Evolutionary conservation across 1,140 invertebrate genomes (phyloP).

Genomic region (Sesamia nonagrioides): DNA sequence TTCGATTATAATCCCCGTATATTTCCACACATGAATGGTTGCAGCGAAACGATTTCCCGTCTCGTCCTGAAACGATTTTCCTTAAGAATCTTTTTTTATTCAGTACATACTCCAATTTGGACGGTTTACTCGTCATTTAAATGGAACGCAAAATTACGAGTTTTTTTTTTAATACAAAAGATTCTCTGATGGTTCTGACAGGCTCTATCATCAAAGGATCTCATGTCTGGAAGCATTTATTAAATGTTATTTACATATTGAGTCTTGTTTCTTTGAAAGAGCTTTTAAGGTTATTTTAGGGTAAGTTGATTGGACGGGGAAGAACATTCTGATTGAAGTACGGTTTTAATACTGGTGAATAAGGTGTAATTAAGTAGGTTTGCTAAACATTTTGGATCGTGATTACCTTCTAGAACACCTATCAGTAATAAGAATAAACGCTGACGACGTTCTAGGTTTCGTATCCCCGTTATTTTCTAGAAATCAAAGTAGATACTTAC

Average conservation of each 20-base stretch:
- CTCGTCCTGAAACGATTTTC: constrained; percentile 32
- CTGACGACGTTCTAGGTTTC: no score
- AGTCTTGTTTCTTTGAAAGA: not conserved
- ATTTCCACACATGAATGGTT: constrained; percentile 43
- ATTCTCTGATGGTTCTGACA: not conserved
- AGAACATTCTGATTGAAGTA: not conserved
- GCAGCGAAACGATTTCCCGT: constrained; percentile 46
- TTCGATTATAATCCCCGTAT: constrained; percentile 5
- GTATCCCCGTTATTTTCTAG: no score
- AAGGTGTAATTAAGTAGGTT: no score
- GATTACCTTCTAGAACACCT: no score
- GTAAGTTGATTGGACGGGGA: constrained; percentile 13
- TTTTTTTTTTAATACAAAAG: constrained; percentile 26
- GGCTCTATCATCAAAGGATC: constrained; percentile 4
- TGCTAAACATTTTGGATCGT: no score
- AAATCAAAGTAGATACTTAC: no score
- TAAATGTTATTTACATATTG: constrained; percentile 21
- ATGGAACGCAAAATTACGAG: constrained; percentile 25
- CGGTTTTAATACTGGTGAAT: not conserved
- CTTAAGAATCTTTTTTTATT: constrained; percentile 42
- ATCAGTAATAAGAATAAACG: no score
- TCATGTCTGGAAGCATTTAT: not conserved
- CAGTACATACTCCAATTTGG: constrained; percentile 35
- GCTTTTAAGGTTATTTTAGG: not conserved
- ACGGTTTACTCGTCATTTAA: constrained; percentile 23